Percentiles rank a stretch among this genome's conserved stretches.
Evolutionary conservation across 2,797 vertebrate species (phyloP).

Genomic region (Artibeus lituratus): DNA sequence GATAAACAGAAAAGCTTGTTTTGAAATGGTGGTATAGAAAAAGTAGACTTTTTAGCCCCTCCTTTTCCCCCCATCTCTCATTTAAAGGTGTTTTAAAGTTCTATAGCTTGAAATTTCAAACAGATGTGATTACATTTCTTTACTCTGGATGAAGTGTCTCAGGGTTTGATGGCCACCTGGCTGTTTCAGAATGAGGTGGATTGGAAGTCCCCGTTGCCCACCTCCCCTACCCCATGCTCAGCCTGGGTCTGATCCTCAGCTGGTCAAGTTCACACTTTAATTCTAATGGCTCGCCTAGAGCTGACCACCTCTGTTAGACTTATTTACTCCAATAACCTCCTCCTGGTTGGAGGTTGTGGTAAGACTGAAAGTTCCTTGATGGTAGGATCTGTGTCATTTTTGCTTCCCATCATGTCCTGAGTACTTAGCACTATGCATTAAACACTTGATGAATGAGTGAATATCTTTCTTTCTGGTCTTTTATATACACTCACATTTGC

Average conservation of each 20-base stretch:
- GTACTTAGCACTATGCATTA: neutral
- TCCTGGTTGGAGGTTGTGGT: neutral
- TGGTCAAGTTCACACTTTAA: neutral
- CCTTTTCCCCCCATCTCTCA: neutral
- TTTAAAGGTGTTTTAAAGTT: conserved; percentile 9
- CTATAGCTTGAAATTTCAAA: neutral
- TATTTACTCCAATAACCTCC: neutral
- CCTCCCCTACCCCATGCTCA: neutral
- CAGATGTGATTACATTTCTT: neutral
- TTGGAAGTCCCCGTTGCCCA: neutral
- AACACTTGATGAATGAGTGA: neutral
- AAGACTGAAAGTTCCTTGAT: neutral
- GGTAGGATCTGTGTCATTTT: neutral
- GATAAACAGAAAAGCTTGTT: neutral
- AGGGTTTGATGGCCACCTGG: neutral
- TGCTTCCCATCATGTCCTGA: neutral
- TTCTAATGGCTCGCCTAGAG: neutral
- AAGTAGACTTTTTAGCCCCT: neutral
- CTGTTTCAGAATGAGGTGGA: conserved; percentile 47
- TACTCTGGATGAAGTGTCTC: neutral
- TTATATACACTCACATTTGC: neutral
- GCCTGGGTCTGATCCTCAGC: neutral
- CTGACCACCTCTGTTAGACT: neutral
- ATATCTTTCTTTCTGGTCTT: neutral
- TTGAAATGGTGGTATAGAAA: neutral